Evolutionary conservation across 2,113 vertebrate species (phyloP), one percentile per base, ranked within the genome.

Genomic region (Capricornis sumatraensis): DNA sequence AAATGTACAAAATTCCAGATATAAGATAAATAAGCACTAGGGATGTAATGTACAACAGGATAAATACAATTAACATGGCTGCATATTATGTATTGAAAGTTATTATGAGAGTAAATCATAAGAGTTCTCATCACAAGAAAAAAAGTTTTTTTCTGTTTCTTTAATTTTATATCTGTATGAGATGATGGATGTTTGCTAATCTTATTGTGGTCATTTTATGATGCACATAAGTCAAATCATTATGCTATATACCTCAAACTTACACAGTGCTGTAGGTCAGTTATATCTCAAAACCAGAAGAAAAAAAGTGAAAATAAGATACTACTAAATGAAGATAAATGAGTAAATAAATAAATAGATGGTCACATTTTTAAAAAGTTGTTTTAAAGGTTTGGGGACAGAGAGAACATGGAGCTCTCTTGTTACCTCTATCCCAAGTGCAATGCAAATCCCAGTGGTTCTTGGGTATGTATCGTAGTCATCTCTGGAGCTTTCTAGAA

Each of bases 391-490:
- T 82, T 64, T 92, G 45, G n/a, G 7, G 16, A 16, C 30, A 19
- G 43, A 45, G 6, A 78, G 19, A 60, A 64, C 2, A 0, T 17
- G 28, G 33, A 8, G 1, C 3, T n/a, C 25, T 58, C 3, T 2
- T 19, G 17, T 89, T 76, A 87, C 12, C 58, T 95, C 16, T 78
- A 36, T 50, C 7, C 21, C 36, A 52, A 81, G 27, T 30, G 19
- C 45, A 28, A 47, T 4, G 16, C 45, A 67, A 91, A 92, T 92
- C 53, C 50, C 36, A 53, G 17, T 55, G 57, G 36, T 55, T 71
- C 57, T 50, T 87, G 50, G 11, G 3, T 7, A 30, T 45, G 33
- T 78, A 67, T 9, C 57, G 25, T 43, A 52, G 83, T 93, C 21
- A 81, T 23, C 62, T 27, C 1, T 16, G 23, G 47, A 55, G 12